Evolutionary conservation across 2,888 invertebrate species (phyloP).

Genomic region (Brachyopa scutellaris): DNA sequence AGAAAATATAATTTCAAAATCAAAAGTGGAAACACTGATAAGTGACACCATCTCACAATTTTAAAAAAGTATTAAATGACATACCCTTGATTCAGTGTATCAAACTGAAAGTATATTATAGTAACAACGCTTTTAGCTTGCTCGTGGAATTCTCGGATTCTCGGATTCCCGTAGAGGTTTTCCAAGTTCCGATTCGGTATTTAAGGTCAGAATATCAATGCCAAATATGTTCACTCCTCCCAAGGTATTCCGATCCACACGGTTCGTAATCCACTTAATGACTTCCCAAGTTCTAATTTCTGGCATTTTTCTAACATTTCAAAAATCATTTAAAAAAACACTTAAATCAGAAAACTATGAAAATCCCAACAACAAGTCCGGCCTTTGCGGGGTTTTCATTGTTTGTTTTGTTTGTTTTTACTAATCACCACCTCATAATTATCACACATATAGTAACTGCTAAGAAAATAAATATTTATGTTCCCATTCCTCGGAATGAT

Average conservation of each 20-base stretch:
- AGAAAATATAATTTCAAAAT: no score
- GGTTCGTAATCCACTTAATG: background rate
- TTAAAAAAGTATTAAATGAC: no score
- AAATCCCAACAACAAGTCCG: background rate
- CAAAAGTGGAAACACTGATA: no score
- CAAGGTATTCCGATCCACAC: background rate
- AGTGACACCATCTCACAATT: no score
- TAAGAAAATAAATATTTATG: conserved; percentile 50
- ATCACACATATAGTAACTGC: no score
- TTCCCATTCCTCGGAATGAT: conserved; percentile 43
- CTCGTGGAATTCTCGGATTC: no score
- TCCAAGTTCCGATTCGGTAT: background rate
- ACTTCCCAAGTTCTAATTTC: background rate
- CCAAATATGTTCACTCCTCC: background rate
- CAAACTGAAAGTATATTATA: no score
- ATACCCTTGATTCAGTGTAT: no score
- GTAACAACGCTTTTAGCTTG: no score
- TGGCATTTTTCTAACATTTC: background rate
- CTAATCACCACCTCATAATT: background rate
- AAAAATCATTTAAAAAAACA: background rate
- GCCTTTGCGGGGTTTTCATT: background rate
- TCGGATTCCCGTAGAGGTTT: no score
- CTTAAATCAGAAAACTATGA: background rate
- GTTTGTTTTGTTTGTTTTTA: background rate
- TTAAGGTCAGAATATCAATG: background rate